A percentile compares a stretch with the other conserved stretches of the same genome.
Evolutionary conservation across 2,888 invertebrate species (phyloP).

Genomic region (Mythimna pallens): DNA sequence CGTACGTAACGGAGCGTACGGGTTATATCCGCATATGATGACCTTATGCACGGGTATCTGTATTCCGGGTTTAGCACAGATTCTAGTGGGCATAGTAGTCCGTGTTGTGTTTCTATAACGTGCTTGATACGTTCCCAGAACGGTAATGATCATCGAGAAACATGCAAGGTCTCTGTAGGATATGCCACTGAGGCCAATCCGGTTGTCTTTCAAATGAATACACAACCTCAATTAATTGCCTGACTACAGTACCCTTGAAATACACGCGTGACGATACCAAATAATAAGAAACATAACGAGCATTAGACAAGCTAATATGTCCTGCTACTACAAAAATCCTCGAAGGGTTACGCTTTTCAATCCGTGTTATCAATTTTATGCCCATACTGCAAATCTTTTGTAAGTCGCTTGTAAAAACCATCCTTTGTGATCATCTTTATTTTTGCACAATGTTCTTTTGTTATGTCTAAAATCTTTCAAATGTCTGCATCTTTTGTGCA

Average conservation of each 20-base stretch:
- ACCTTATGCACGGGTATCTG: no score
- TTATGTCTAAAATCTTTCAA: neutral
- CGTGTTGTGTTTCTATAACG: no score
- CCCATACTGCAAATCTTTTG: conserved; percentile 21
- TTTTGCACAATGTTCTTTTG: conserved; percentile 13
- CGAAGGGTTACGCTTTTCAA: conserved; percentile 32
- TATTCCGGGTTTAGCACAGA: no score
- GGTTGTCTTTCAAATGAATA: no score
- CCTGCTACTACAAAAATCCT: conserved; percentile 31
- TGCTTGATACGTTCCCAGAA: no score
- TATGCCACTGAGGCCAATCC: no score
- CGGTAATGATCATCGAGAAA: no score
- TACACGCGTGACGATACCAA: neutral
- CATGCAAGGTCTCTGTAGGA: no score
- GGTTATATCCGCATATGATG: no score
- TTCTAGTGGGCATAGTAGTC: no score
- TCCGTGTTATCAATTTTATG: conserved; percentile 49
- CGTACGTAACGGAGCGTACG: no score
- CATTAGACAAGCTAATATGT: conserved; percentile 21
- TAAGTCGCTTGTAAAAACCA: conserved; percentile 5
- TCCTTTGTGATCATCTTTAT: neutral
- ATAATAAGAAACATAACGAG: conserved; percentile 17
- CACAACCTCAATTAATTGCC: neutral
- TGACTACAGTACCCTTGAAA: neutral
- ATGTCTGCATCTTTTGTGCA: neutral